phyloP scores from a whole-genome alignment of 2,888 invertebrate species.

The Nycteola revayana region DNA sequence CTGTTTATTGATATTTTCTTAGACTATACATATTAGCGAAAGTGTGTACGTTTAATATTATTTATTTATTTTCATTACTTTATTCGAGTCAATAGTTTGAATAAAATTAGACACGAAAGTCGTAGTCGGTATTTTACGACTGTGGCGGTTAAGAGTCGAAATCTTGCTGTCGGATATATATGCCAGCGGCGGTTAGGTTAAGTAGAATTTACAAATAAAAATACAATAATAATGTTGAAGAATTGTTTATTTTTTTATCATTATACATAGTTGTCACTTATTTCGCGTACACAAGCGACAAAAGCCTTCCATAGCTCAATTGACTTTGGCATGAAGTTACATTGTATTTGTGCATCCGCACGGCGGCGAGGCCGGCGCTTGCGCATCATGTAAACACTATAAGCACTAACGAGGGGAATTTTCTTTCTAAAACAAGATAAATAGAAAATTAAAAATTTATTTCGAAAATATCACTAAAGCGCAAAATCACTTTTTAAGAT shows the following conservation, averaged over 20 bases:
- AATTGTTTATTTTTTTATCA: conserved; percentile 77
- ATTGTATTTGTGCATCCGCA: conserved; percentile 68
- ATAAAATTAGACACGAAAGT: too few relatives aligned
- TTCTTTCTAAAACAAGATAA: conserved; percentile 28
- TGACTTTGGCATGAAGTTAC: conserved; percentile 81
- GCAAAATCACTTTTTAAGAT: conserved; percentile 24
- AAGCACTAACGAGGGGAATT: conserved; percentile 31
- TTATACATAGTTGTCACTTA: conserved; percentile 78
- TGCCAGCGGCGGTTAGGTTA: too few relatives aligned
- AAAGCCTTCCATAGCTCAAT: conserved; percentile 79
- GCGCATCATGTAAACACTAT: conserved; percentile 30
- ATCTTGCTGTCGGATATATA: too few relatives aligned
- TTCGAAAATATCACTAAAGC: conserved; percentile 30
- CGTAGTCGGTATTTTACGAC: too few relatives aligned
- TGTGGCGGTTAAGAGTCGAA: too few relatives aligned
- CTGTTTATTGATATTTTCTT: too few relatives aligned
- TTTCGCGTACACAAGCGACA: conserved; percentile 76
- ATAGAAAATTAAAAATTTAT: conserved; percentile 25
- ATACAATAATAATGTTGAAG: conserved; percentile 58
- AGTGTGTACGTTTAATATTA: too few relatives aligned
- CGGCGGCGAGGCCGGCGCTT: conserved; percentile 31
- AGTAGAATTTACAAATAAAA: conserved; percentile 22
- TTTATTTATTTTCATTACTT: too few relatives aligned
- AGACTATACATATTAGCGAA: too few relatives aligned
- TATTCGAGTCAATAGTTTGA: too few relatives aligned